Base-by-base conservation (phyloP, 2,113 vertebrate genomes). In the Rhegmatorhina hoffmannsi region DNA sequence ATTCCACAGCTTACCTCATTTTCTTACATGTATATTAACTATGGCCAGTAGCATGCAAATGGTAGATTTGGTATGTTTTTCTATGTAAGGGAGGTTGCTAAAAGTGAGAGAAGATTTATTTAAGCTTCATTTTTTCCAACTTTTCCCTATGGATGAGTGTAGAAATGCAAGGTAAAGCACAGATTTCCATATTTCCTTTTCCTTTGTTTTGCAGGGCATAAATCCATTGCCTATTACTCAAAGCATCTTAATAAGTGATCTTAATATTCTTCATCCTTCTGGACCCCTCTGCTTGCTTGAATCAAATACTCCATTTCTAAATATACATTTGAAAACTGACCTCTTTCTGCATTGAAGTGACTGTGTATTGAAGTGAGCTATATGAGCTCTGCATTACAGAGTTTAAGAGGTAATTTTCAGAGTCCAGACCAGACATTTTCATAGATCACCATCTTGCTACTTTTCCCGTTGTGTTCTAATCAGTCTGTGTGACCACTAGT, bases 391-490 rank as follows among this genome's bases (percentile, higher is more conserved):
- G 3, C 19, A 29, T 60, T 94, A 83, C 28, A 83, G 88, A 91
- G 43, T 86, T 97, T 93, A 63, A 92, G 78, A 85, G 31, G 67
- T 17, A 87, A 80, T 92, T 96, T 97, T 96, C 79, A 60, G 66
- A 74, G 85, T 92, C 87, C 68, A 85, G 59, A 73, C 5, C 38
- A 88, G 91, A 70, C 43, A 46, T 73, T 92, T 62, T 52, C 46
- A 73, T 78, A 62, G 23, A 70, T 56, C 46, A 95, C 60, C 67
- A 95, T 95, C 66, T 62, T 95, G 55, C 72, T 84, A 2, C 90
- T 97, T 97, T 84, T 96, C 67, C 78, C 49, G 59, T 76, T 94
- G 73, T 90, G 91, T 85, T 96, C 90, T 92, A 88, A 76, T 89
- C 90, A 95, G 62, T 68, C 50, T 33, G 28, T 38, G 93, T 96